Evolutionary conservation across 2,888 invertebrate species (phyloP).

Genomic region (Nemapogon koenigi): DNA sequence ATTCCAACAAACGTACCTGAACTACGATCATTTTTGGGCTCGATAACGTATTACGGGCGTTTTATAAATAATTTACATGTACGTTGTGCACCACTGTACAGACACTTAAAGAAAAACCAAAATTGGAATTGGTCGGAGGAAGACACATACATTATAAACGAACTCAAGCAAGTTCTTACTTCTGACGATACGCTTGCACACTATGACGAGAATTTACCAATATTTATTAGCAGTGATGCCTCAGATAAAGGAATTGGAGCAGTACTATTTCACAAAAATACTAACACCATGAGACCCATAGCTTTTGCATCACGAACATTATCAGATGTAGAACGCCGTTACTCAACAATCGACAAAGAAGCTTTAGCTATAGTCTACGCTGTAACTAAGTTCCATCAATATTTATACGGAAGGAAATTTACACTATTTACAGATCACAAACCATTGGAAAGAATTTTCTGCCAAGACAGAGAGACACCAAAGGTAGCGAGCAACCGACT

Average conservation of each 20-base stretch:
- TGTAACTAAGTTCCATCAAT: no score
- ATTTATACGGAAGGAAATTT: no score
- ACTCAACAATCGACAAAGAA: no score
- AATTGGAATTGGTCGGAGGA: constrained; percentile 1
- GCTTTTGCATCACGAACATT: no score
- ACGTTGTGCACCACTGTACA: constrained; percentile 1
- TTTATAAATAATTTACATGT: background rate
- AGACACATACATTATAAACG: constrained; percentile 3
- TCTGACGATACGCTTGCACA: constrained; percentile 2
- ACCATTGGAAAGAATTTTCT: no score
- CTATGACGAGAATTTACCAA: background rate
- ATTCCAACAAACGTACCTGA: background rate
- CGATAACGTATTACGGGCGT: constrained; percentile 1
- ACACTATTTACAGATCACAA: constrained; percentile 7
- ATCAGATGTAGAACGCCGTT: no score
- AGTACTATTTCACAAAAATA: no score
- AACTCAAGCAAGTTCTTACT: constrained; percentile 1
- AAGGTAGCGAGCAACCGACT: constrained; percentile 6
- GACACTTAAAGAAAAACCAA: constrained; percentile 5
- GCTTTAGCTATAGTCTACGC: background rate
- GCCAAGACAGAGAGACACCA: no score
- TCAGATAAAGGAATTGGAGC: background rate
- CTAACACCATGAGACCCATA: no score
- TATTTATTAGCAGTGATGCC: background rate
- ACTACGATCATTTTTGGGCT: background rate